Conservation (phyloP, 2,113 vertebrate genomes). For the Poicephalus gulielmi region DNA sequence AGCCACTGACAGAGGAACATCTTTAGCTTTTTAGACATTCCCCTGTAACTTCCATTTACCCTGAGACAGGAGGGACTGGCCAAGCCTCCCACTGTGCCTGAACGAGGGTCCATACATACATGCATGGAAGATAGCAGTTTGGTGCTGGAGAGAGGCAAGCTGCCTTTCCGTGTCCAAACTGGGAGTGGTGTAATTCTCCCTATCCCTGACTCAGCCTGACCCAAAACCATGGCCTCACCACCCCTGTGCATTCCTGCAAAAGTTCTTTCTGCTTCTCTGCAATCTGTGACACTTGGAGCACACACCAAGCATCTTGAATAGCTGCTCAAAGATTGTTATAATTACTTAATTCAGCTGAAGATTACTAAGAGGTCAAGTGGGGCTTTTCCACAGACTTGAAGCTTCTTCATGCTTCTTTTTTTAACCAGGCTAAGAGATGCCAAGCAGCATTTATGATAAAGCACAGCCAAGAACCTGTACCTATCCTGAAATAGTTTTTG, state of each 20-base stretch:
- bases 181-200: background rate
- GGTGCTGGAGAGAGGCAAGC: background rate
- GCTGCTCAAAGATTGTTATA: background rate
- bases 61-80: accelerated
- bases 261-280: background rate
- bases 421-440: background rate
- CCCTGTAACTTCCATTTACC: background rate
- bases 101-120: accelerated
- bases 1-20: background rate
- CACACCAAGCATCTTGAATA: background rate
- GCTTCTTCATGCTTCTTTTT: background rate
- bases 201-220: background rate
- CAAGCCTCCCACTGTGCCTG: accelerated
- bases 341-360: background rate
- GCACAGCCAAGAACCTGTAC: background rate
- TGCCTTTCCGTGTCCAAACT: background rate
- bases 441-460: background rate
- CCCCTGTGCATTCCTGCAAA: background rate
- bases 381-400: background rate
- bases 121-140: accelerated
- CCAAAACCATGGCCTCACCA: background rate
- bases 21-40: background rate
- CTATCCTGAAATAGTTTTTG: background rate
- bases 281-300: background rate
- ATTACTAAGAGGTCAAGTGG: background rate